These are phyloP conservation scores for Scolanthus callimorphus DNA, from an alignment of 92 coral and sea anemone species.

Conservation along the genomic window DNA sequence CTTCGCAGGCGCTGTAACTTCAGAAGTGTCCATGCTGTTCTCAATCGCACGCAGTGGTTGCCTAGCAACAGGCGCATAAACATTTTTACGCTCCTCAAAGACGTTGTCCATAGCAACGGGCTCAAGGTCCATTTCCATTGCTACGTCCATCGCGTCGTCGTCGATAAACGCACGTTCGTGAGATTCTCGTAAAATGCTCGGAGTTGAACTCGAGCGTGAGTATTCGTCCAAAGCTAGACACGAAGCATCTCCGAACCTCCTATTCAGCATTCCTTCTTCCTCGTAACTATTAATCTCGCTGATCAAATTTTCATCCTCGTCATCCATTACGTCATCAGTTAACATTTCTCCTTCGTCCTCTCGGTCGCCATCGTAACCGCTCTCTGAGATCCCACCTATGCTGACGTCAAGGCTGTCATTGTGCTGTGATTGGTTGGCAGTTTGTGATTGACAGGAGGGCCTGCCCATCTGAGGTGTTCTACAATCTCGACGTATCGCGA, in stretches of 20 bases:
- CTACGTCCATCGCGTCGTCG: conserved; percentile 27
- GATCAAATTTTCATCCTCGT: conserved; percentile 50
- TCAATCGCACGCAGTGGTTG: conserved; percentile 51
- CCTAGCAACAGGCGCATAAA: conserved; percentile 54
- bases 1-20: not conserved
- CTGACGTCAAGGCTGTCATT: conserved; percentile 53
- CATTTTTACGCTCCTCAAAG: conserved; percentile 50
- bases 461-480: conserved; percentile 2
- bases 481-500: conserved; percentile 27
- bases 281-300: conserved; percentile 32
- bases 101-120: conserved; percentile 72
- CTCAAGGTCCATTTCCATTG: conserved; percentile 35
- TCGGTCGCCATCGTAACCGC: conserved; percentile 96
- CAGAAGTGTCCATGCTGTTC: conserved; percentile 20
- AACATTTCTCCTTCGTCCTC: conserved; percentile 85
- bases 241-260: conserved; percentile 65
- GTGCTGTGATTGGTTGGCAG: conserved; percentile 19
- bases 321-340: conserved; percentile 50
- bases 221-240: conserved; percentile 62
- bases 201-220: conserved; percentile 72
- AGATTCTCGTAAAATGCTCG: conserved; percentile 62
- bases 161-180: conserved; percentile 39
- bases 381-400: conserved; percentile 66
- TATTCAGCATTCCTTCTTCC: conserved; percentile 56
- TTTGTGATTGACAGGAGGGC: conserved; percentile 9